Evolutionary conservation across 2,113 vertebrate genomes (phyloP), one percentile per base, ranked within the genome.

Genomic region (Stigmatopora argus): DNA sequence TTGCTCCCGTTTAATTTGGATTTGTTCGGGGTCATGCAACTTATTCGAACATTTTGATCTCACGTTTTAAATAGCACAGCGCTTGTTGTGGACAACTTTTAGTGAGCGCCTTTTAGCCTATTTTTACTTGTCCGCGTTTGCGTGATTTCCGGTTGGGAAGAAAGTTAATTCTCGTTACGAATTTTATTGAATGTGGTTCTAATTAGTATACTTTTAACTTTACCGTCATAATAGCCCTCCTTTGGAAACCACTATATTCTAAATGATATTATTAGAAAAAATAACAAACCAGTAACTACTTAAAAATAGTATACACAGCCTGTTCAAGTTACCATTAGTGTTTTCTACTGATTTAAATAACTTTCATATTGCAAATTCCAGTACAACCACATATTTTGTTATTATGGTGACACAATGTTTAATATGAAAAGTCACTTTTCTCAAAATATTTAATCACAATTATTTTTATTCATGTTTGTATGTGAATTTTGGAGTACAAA

Each of bases 401-500:
- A 34, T 57, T 57, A 23, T 57, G 31, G 5, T 7, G 7, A 17
- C 5, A 57, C 15, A 34, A 59, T 38, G 7, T 19, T 60, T 5
- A 44, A 44, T 61, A 45, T 61, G n/a, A 61, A 45, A 13, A 61
- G 21, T 23, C 59, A 61, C 14, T 19, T 48, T n/a, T n/a, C n/a
- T n/a, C n/a, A 77, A 26, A 6, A n/a, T 21, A 52, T 73, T 76
- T 75, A 84, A 79, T 73, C 84, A 87, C 83, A 84, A 83, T 79
- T 71, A 56, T 62, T 89, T 60, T 89, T 89, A 86, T 88, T 88
- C 80, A 81, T 84, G 78, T 80, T 78, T 85, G 67, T 81, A 76
- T 77, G 79, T 87, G 82, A 87, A 81, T 82, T 86, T 62, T 38
- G 59, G 75, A 86, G 83, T 89, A 89, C 83, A 89, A 89, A 89